phyloP scores from a whole-genome alignment of 2,797 vertebrate species.

The Mus minutoides region DNA sequence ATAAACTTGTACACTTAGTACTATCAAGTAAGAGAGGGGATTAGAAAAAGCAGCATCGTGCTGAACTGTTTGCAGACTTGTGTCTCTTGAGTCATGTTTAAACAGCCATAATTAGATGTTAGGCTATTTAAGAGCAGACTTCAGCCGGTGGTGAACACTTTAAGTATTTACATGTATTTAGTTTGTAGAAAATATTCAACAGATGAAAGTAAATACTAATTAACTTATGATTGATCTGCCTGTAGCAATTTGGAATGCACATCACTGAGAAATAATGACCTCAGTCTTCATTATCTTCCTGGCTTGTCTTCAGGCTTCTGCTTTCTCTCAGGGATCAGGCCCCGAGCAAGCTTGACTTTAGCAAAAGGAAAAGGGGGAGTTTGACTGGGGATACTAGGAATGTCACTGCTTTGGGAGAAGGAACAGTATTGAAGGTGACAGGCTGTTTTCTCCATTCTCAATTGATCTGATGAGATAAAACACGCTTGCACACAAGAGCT shows the following conservation, averaged over 20 bases:
- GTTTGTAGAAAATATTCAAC: slow-evolving; percentile 17
- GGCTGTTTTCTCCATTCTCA: not conserved
- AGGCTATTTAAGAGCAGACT: slow-evolving; percentile 33
- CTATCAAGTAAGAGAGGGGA: not conserved
- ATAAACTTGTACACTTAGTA: not conserved
- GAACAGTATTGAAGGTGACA: not conserved
- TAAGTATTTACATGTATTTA: slow-evolving; percentile 47
- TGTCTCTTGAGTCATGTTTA: not conserved
- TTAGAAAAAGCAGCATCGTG: not conserved
- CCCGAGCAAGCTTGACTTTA: not conserved
- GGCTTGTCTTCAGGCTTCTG: not conserved
- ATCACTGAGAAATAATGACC: slow-evolving; percentile 30
- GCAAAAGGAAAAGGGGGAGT: not conserved
- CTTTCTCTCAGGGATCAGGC: not conserved
- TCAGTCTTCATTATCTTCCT: slow-evolving; percentile 47
- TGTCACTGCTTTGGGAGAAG: not conserved
- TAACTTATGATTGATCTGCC: slow-evolving; percentile 13
- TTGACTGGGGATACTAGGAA: not conserved
- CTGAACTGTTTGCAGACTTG: not conserved
- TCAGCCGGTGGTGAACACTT: not conserved
- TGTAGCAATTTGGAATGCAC: not conserved
- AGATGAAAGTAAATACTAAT: slow-evolving; percentile 26
- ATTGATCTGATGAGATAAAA: slow-evolving; percentile 26
- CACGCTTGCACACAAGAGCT: not conserved
- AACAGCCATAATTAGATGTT: slow-evolving; percentile 9